These are phyloP conservation scores for Tachystola acroxantha DNA, from an alignment of 2,888 invertebrate genomes.

Conservation along the genomic window DNA sequence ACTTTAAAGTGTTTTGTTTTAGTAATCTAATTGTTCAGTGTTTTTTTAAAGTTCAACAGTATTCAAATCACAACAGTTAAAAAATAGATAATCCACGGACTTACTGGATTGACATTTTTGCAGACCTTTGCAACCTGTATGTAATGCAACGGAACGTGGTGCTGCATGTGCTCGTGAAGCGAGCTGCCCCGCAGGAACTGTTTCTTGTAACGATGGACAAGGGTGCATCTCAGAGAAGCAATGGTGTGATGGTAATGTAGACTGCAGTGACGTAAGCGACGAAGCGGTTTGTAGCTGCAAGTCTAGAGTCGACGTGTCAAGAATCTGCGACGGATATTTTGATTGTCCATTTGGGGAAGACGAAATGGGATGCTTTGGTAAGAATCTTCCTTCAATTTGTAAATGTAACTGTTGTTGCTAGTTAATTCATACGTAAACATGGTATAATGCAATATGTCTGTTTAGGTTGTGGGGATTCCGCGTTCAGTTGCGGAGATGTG, in stretches of 20 bases:
- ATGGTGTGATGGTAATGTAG: constrained; percentile 85
- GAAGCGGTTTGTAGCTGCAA: constrained; percentile 86
- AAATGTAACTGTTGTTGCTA: no score
- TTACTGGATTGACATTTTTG: no score
- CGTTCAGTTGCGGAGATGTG: constrained; percentile 84
- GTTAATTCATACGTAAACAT: no score
- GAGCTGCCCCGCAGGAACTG: constrained; percentile 41
- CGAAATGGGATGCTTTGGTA: constrained; percentile 88
- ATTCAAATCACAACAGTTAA: no score
- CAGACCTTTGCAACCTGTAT: constrained; percentile 23
- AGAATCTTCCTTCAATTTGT: no score
- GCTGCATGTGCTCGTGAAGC: constrained; percentile 42
- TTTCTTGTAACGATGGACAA: constrained; percentile 47
- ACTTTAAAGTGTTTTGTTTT: no score
- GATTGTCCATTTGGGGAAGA: constrained; percentile 91
- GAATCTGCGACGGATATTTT: constrained; percentile 88
- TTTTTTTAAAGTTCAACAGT: no score
- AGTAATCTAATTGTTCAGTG: no score
- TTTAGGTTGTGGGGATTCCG: constrained; percentile 80
- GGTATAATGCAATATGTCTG: no score
- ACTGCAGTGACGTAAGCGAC: constrained; percentile 88
- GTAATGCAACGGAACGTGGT: constrained; percentile 32
- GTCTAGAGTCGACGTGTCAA: constrained; percentile 80
- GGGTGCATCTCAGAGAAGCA: constrained; percentile 74
- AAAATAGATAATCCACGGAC: no score